Evolutionary conservation across 2,797 vertebrate genomes (phyloP).

Genomic region (Diplodus sargus): DNA sequence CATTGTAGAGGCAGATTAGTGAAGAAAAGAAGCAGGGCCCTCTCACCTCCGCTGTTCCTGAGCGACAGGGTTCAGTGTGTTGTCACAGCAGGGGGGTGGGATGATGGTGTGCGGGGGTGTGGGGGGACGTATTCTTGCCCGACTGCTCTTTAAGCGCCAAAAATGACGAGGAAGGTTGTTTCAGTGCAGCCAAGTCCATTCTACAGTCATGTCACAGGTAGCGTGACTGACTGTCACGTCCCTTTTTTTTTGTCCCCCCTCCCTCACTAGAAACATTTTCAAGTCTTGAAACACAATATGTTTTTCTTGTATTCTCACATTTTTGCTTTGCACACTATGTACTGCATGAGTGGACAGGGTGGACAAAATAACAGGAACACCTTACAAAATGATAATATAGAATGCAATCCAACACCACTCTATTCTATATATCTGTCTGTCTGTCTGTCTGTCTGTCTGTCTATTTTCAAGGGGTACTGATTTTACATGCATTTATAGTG

Average conservation of each 20-base stretch:
- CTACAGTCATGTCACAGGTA: slow-evolving; percentile 45
- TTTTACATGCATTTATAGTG: too few species aligned
- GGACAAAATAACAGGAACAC: background rate
- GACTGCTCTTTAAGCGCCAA: slow-evolving; percentile 27
- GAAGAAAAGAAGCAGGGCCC: slow-evolving; percentile 65
- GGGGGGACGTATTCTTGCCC: background rate
- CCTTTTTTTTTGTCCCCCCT: too few species aligned
- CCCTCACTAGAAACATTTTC: background rate
- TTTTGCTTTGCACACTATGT: background rate
- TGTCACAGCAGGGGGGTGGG: slow-evolving; percentile 21
- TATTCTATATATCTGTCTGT: too few species aligned
- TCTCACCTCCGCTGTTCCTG: slow-evolving; percentile 68
- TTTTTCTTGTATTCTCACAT: too few species aligned
- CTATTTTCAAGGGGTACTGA: too few species aligned
- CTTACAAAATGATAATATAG: background rate
- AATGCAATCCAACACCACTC: too few species aligned
- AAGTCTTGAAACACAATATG: too few species aligned
- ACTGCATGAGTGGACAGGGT: background rate
- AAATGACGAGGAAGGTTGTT: slow-evolving; percentile 57
- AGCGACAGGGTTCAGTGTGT: slow-evolving; percentile 65
- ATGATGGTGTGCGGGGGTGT: background rate
- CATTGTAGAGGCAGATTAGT: slow-evolving; percentile 85
- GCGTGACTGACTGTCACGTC: slow-evolving; percentile 13
- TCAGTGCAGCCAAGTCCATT: slow-evolving; percentile 25
- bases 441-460: too few species aligned